These are phyloP conservation scores for Heliconius ethilla DNA, from an alignment of 2,888 invertebrate genomes.

Conservation along the genomic window DNA sequence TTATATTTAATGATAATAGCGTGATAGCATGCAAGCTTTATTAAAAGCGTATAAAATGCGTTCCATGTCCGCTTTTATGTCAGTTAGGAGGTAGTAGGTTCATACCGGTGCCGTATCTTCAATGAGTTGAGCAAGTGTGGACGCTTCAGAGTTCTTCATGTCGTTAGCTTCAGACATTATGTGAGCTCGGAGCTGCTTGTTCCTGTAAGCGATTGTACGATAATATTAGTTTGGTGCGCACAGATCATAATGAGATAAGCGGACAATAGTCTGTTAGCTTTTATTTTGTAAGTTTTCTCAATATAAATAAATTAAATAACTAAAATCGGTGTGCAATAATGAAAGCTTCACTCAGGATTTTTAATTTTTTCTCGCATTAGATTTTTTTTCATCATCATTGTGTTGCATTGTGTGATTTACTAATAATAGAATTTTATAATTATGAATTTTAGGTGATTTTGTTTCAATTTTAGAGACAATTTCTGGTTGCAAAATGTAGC, in stretches of 20 bases:
- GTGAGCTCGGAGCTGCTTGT: slow-evolving; percentile 88
- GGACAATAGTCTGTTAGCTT: too few relatives aligned
- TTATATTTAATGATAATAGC: slow-evolving; percentile 45
- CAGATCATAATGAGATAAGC: neutral
- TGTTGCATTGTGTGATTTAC: too few relatives aligned
- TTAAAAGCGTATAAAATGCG: slow-evolving; percentile 36
- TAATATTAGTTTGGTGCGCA: neutral
- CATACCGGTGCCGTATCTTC: slow-evolving; percentile 80
- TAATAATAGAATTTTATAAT: too few relatives aligned
- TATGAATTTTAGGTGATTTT: too few relatives aligned
- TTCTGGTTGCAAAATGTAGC: too few relatives aligned
- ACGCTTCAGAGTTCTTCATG: slow-evolving; percentile 75
- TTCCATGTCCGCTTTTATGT: slow-evolving; percentile 1
- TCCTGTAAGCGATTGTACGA: slow-evolving; percentile 69
- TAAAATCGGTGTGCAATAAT: too few relatives aligned
- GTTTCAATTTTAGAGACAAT: too few relatives aligned
- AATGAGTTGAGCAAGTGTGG: slow-evolving; percentile 78
- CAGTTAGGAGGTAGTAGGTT: slow-evolving; percentile 32
- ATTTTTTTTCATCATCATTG: too few relatives aligned
- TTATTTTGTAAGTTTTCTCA: too few relatives aligned
- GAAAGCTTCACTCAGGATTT: too few relatives aligned
- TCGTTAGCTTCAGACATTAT: slow-evolving; percentile 87
- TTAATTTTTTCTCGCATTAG: too few relatives aligned
- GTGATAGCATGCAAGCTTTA: slow-evolving; percentile 55
- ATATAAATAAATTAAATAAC: too few relatives aligned